These are phyloP conservation scores for Myiothlypis coronata DNA, from an alignment of 2,797 vertebrate species.

Conservation along the genomic window DNA sequence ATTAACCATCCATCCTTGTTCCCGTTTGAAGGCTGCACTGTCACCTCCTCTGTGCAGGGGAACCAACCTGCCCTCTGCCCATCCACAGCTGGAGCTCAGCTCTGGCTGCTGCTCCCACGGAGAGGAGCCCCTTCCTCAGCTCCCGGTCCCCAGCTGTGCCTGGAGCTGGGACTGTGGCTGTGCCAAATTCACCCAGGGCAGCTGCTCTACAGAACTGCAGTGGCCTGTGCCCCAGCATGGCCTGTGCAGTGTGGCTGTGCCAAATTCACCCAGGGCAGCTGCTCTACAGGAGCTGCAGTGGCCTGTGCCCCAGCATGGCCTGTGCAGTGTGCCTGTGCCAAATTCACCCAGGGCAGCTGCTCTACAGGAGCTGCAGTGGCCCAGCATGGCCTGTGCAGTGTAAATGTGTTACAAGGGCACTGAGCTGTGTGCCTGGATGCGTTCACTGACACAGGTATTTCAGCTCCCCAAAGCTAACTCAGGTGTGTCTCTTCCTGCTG, in stretches of 20 bases:
- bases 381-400: not conserved
- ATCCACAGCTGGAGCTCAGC: not conserved
- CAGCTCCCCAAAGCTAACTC: not conserved
- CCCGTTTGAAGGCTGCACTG: not conserved
- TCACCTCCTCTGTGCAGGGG: not conserved
- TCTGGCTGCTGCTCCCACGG: not conserved
- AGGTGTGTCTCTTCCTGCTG: not conserved
- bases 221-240: not conserved
- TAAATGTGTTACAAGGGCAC: not conserved
- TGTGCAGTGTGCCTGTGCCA: not conserved
- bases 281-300: not conserved
- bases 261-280: not conserved
- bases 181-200: not conserved
- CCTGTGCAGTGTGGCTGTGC: not conserved
- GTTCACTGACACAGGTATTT: not conserved
- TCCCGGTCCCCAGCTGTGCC: rapidly evolving
- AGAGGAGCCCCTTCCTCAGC: not conserved
- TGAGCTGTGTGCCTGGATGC: not conserved
- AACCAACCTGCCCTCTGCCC: not conserved
- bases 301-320: not conserved
- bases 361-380: not conserved
- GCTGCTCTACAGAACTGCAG: not conserved
- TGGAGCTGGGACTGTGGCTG: not conserved
- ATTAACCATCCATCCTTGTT: not conserved
- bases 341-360: not conserved